These are phyloP conservation scores for Polymixis lichenea DNA, from an alignment of 2,888 invertebrate species.

Conservation along the genomic window DNA sequence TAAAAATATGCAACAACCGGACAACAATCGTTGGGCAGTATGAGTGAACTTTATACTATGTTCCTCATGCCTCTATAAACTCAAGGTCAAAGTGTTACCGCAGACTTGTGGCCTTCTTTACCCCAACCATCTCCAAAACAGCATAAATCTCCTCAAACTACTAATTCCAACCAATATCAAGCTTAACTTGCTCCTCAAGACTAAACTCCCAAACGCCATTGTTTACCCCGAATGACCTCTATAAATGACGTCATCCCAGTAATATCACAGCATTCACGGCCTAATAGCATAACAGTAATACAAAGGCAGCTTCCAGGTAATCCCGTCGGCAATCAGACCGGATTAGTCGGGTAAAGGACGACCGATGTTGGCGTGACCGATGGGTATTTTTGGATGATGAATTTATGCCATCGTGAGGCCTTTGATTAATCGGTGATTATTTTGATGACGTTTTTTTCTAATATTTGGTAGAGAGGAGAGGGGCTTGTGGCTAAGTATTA, in stretches of 20 bases:
- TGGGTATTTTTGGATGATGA: constrained; percentile 50
- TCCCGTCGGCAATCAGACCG: constrained; percentile 63
- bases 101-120: background rate
- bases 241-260: constrained; percentile 58
- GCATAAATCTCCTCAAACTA: constrained; percentile 24
- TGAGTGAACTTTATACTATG: no score
- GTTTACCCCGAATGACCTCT: constrained; percentile 52
- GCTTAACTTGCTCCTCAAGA: constrained; percentile 33
- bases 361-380: constrained; percentile 40
- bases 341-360: constrained; percentile 55
- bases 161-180: constrained; percentile 16
- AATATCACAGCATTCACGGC: constrained; percentile 51
- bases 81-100: background rate
- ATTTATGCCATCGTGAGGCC: constrained; percentile 33
- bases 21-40: no score
- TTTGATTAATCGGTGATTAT: constrained; percentile 14
- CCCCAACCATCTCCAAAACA: background rate
- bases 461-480: background rate
- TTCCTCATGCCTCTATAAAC: no score
- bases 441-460: background rate
- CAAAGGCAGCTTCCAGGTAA: constrained; percentile 64
- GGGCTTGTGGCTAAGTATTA: no score
- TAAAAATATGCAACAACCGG: no score
- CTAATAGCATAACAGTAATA: constrained; percentile 63
- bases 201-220: constrained; percentile 39